Conservation (phyloP, 2,797 vertebrate species). For the Perodicticus potto region DNA sequence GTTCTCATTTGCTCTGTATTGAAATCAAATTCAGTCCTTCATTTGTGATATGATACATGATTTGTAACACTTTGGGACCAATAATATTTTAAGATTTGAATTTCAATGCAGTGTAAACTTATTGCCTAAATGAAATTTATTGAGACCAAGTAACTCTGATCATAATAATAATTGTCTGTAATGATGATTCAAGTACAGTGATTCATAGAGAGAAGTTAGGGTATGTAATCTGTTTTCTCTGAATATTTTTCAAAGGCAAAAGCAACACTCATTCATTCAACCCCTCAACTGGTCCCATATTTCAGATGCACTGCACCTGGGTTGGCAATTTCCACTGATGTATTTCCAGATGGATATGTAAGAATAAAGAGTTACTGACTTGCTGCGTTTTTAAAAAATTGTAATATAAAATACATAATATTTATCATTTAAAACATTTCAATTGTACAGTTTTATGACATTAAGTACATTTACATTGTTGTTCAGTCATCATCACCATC, state of each 20-base stretch:
- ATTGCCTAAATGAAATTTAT: neutral
- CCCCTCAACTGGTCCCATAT: neutral
- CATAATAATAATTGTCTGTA: neutral
- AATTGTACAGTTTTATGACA: neutral
- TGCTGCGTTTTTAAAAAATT: neutral
- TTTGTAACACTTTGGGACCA: neutral
- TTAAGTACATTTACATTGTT: neutral
- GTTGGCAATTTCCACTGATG: neutral
- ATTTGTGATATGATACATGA: neutral
- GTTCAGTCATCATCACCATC: neutral
- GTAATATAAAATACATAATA: neutral
- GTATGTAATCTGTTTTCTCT: neutral
- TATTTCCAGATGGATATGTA: neutral
- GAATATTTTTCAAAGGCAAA: conserved; percentile 2
- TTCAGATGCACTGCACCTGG: neutral
- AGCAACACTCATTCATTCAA: neutral
- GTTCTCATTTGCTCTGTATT: conserved; percentile 23
- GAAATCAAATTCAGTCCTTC: neutral
- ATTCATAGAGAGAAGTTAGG: neutral
- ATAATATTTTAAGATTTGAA: conserved; percentile 7
- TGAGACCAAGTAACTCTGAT: conserved; percentile 5
- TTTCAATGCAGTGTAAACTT: neutral
- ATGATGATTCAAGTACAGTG: neutral
- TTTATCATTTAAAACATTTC: conserved; percentile 32
- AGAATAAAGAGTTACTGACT: neutral